phyloP scores from a whole-genome alignment of 1,140 invertebrate genomes.

The Nylanderia fulva region DNA sequence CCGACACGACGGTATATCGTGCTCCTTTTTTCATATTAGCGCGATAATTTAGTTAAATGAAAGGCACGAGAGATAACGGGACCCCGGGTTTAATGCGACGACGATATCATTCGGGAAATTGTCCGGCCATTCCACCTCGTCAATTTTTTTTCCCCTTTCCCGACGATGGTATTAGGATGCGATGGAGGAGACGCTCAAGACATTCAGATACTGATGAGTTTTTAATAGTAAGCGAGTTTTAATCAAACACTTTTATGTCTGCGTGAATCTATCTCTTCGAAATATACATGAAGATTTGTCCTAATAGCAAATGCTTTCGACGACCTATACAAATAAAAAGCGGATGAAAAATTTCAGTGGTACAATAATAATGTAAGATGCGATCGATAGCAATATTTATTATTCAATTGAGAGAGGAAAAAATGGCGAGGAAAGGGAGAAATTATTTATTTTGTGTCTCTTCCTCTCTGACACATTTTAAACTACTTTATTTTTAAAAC shows the following conservation, averaged over 20 bases:
- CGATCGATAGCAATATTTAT: not conserved
- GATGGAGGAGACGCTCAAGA: not conserved
- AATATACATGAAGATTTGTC: not conserved
- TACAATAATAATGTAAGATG: not conserved
- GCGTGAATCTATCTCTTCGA: too few species aligned
- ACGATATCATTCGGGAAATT: conserved; percentile 15
- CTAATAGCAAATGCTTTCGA: not conserved
- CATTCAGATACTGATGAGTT: conserved; percentile 6
- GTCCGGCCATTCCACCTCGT: not conserved
- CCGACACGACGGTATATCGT: too few species aligned
- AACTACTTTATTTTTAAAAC: not conserved
- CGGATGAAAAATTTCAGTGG: not conserved
- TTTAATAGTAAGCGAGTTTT: not conserved
- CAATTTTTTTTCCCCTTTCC: conserved; percentile 21
- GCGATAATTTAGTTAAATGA: conserved; percentile 18
- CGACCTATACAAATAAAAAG: not conserved
- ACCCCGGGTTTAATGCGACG: conserved; percentile 2
- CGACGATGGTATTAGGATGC: not conserved
- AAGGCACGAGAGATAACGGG: not conserved
- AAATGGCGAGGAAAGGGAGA: not conserved
- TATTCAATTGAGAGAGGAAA: not conserved
- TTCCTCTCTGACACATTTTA: not conserved
- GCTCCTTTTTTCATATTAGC: not conserved
- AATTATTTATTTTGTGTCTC: not conserved
- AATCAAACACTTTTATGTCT: not conserved